Evolutionary conservation across 2,797 vertebrate species (phyloP).

Genomic region (Halcyon leucocephala): DNA sequence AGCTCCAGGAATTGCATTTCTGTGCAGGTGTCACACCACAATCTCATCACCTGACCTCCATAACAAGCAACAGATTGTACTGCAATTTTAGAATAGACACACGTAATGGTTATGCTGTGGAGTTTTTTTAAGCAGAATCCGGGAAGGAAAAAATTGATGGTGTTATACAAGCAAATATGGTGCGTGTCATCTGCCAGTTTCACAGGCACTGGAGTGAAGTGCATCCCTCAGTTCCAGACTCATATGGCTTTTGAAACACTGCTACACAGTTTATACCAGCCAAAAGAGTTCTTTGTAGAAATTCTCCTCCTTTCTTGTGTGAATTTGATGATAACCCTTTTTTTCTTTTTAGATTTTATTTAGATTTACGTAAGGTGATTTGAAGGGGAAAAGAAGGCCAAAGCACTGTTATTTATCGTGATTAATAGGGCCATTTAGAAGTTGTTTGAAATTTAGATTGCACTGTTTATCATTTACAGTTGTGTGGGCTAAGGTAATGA

Average conservation of each 20-base stretch:
- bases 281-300: conserved; percentile 4
- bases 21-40: not conserved
- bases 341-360: conserved; percentile 65
- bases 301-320: conserved; percentile 7
- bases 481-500: conserved; percentile 80
- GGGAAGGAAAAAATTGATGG: conserved; percentile 8
- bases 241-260: not conserved
- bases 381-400: conserved; percentile 72
- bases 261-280: not conserved
- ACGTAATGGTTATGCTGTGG: not conserved
- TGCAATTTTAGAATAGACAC: conserved; percentile 30
- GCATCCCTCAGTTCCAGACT: not conserved
- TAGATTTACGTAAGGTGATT: conserved; percentile 71
- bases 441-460: conserved; percentile 80
- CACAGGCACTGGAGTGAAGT: conserved; percentile 23
- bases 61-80: conserved; percentile 42
- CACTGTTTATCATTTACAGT: conserved; percentile 85
- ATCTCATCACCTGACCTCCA: conserved; percentile 26
- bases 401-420: conserved; percentile 75
- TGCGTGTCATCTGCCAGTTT: conserved; percentile 55
- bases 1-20: not conserved
- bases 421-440: conserved; percentile 83
- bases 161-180: conserved; percentile 69
- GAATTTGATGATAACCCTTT: conserved; percentile 34
- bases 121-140: conserved; percentile 23